Conservation (phyloP, 2,797 vertebrate species). For the Sebastes paucispinis region DNA sequence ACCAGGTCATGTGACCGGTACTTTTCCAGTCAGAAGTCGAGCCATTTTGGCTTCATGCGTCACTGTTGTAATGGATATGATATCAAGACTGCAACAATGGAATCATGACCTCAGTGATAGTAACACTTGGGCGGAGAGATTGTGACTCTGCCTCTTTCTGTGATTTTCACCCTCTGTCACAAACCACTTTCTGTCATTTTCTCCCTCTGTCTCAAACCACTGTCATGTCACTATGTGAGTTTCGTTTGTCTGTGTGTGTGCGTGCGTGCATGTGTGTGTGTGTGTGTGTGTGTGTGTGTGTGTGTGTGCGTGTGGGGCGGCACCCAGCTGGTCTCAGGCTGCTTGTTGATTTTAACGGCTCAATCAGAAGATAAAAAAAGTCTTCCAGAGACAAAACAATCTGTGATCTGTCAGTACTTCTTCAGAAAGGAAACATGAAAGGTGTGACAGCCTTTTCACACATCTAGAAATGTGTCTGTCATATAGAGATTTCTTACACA, state of each 20-base stretch:
- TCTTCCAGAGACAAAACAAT: not conserved
- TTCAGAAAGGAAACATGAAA: slow-evolving; percentile 3
- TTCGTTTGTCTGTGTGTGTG: not conserved
- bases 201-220: not conserved
- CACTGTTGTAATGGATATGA: not conserved
- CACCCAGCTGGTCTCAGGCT: not conserved
- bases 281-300: not conserved
- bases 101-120: not conserved
- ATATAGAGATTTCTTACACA: not conserved
- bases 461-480: not conserved
- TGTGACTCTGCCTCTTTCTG: not conserved
- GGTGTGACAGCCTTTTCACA: slow-evolving; percentile 1
- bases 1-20: too few relatives aligned
- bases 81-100: slow-evolving; percentile 5
- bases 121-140: not conserved
- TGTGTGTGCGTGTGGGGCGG: too few relatives aligned
- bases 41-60: too few relatives aligned
- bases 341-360: not conserved
- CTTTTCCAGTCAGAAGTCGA: too few relatives aligned
- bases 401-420: not conserved
- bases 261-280: not conserved
- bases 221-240: not conserved
- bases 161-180: not conserved
- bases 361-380: not conserved
- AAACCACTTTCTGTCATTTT: not conserved